Evolutionary conservation across 2,797 vertebrate species (phyloP).

Genomic region (Oreonectes daqikongensis): DNA sequence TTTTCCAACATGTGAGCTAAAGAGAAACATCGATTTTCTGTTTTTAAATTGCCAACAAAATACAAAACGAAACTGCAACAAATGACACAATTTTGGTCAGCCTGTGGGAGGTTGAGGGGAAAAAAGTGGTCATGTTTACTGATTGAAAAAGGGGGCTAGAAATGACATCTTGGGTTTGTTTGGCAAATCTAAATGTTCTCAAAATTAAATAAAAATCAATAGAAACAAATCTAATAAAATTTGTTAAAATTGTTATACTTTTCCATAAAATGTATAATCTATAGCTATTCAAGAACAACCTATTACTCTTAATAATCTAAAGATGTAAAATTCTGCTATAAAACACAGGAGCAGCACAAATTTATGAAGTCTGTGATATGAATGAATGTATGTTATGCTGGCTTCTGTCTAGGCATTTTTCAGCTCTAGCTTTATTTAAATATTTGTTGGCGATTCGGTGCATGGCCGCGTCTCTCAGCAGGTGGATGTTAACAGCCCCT

Average conservation of each 20-base stretch:
- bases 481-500: background rate
- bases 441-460: background rate
- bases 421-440: background rate
- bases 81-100: background rate
- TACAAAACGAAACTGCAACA: constrained; percentile 3
- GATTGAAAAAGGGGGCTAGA: background rate
- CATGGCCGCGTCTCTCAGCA: background rate
- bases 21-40: constrained; percentile 11
- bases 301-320: background rate
- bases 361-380: background rate
- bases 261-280: no score
- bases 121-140: background rate
- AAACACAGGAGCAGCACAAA: background rate
- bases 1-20: background rate
- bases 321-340: no score
- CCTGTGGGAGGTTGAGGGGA: background rate
- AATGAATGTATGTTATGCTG: background rate
- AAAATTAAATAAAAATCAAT: no score
- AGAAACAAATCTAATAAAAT: no score
- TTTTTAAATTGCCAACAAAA: constrained; percentile 4
- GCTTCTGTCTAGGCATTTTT: background rate
- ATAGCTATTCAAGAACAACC: background rate
- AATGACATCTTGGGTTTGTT: background rate
- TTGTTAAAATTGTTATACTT: no score
- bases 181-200: no score